Conservation (phyloP, 2,113 vertebrate species). For the Manacus vitellinus region DNA sequence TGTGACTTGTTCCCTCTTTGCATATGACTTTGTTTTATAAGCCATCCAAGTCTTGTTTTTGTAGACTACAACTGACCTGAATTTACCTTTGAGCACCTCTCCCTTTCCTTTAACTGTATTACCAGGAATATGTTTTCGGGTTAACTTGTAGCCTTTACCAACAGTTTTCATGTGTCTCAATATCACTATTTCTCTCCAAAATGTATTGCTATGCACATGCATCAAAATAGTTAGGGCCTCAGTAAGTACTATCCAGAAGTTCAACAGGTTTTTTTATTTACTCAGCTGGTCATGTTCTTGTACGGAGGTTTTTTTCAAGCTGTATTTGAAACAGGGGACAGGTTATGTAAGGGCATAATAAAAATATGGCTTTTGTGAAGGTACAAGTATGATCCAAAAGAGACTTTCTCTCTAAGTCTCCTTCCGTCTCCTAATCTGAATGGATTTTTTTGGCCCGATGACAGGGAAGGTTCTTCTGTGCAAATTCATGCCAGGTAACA, state of each 20-base stretch:
- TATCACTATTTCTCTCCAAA: constrained; percentile 1
- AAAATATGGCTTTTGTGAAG: constrained; percentile 44
- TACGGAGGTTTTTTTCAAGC: neutral
- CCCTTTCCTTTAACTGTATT: constrained; percentile 5
- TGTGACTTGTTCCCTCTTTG: neutral
- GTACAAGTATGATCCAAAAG: constrained; percentile 27
- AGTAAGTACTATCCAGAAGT: constrained; percentile 25
- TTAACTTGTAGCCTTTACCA: neutral
- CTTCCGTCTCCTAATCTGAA: constrained; percentile 43
- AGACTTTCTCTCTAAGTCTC: constrained; percentile 25
- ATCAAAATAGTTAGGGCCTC: constrained; percentile 52
- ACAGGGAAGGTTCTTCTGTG: neutral
- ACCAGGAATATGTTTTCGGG: constrained; percentile 53
- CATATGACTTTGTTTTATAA: neutral
- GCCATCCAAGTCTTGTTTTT: neutral
- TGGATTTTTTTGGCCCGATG: constrained; percentile 8
- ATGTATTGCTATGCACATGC: constrained; percentile 22
- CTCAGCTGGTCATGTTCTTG: constrained; percentile 64
- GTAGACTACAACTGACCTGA: neutral
- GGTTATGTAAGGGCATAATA: constrained; percentile 56
- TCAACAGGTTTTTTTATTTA: constrained; percentile 65
- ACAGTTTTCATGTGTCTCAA: constrained; percentile 16
- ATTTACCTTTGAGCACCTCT: constrained; percentile 21
- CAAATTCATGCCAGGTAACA: neutral
- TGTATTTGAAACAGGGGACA: constrained; percentile 40